Evolutionary conservation across 2,797 vertebrate species (phyloP), one percentile per base, ranked within the genome.

Genomic region (Phrynocephalus forsythii): DNA sequence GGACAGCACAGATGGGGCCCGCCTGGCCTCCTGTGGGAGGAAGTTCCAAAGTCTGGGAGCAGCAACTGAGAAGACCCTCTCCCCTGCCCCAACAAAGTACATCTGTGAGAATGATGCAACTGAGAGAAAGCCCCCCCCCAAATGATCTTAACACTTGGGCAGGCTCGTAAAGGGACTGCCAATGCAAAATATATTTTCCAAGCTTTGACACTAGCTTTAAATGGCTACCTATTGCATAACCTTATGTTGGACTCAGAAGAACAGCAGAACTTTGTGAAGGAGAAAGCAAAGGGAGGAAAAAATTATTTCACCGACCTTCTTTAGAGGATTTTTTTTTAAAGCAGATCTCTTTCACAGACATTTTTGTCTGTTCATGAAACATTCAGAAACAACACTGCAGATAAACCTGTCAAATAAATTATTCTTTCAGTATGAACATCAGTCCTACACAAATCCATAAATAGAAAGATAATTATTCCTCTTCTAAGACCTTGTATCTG

Each of bases 371-470:
- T 86, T 87, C 68, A 82, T 91, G 75, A 30, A 89, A 82, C 90
- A 28, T 66, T 94, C 79, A 60, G 83, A 56, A 89, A 93, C 73
- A 85, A 94, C 94, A 89, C 85, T 82, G 87, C 90, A 89, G 92
- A 87, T 91, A 91, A 91, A 83, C 79, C 84, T 85, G 87, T 89
- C 86, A 87, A 78, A 87, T 87, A 85, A 87, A 90, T 90, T 87
- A 82, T 87, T 94, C 86, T 75, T 94, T 85, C 89, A 89, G 84
- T 81, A 87, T 79, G 56, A 92, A 90, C 91, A 93, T 88, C 93
- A 91, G 77, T 91, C 87, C 86, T 24, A 3, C 26, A 73, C 88
- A 85, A 91, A 83, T 48, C 84, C 87, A 88, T 89, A 90, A 90
- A 79, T 67, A 78, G 50, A 87, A 78, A 86, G 50, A 76, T 87